Percentiles rank a stretch among this genome's conserved stretches.
Conservation (phyloP, 2,888 invertebrate genomes). For the Caenorhabditis japonica region DNA sequence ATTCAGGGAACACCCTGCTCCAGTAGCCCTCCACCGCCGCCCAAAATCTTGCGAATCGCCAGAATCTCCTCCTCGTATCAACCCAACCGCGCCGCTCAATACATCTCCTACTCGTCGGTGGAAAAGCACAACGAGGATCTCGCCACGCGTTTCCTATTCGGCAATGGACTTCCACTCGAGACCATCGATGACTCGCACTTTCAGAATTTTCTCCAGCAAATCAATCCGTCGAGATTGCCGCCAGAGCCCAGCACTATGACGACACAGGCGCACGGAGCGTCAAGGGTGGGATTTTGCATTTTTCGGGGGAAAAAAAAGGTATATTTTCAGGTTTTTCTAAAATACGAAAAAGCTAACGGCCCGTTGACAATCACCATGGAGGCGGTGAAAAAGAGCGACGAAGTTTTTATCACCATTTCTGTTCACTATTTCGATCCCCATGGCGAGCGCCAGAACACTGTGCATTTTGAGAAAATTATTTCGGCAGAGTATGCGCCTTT, state of each 20-base stretch:
- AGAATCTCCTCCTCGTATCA: no score
- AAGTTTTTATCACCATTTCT: constrained; percentile 23
- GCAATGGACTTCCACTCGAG: constrained; percentile 15
- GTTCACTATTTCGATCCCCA: constrained; percentile 3
- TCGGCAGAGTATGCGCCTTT: constrained; percentile 15
- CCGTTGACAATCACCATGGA: constrained; percentile 21
- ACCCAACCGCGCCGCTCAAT: no score
- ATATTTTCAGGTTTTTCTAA: constrained; percentile 11
- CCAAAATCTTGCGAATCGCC: no score
- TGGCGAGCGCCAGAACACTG: constrained; percentile 18
- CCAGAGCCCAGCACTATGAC: constrained; percentile 13
- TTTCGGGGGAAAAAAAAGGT: not conserved
- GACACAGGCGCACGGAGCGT: not conserved
- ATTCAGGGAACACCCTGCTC: no score
- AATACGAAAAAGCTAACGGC: not conserved
- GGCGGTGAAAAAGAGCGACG: constrained; percentile 28
- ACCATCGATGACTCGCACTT: constrained; percentile 16
- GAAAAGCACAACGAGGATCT: constrained; percentile 28
- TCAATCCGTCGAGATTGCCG: constrained; percentile 1
- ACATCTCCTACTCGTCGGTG: no score
- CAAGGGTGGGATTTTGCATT: constrained; percentile 6
- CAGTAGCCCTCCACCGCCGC: no score
- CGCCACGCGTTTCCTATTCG: constrained; percentile 18
- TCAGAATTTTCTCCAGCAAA: constrained; percentile 1
- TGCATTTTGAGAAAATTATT: constrained; percentile 37